phyloP scores from a whole-genome alignment of 2,113 vertebrate species.

The Oriolus oriolus region DNA sequence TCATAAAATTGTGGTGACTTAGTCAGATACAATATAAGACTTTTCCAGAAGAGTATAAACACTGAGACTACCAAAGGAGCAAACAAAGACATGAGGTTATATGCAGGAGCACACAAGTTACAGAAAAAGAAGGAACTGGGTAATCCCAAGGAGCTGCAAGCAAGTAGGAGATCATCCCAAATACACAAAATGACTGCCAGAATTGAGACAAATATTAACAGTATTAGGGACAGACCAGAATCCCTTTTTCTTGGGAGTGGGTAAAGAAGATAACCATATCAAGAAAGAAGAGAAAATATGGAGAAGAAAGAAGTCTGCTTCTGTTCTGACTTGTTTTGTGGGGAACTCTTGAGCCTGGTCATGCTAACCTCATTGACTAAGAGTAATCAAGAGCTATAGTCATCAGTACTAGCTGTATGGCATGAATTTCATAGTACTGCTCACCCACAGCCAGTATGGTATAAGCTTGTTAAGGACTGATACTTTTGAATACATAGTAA shows the following conservation, averaged over 20 bases:
- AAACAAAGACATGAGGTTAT: background rate
- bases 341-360: background rate
- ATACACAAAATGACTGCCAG: background rate
- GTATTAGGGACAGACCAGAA: background rate
- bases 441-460: background rate
- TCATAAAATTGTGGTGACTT: background rate
- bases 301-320: background rate
- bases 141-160: background rate
- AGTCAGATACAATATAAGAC: background rate
- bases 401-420: too few relatives aligned
- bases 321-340: background rate
- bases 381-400: background rate
- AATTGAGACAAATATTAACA: background rate
- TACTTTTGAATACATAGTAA: background rate
- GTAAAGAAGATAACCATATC: background rate
- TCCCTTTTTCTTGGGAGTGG: background rate
- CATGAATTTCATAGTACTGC: background rate
- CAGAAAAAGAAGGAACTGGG: background rate
- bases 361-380: fast-evolving
- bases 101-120: background rate
- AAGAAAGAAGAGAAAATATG: background rate
- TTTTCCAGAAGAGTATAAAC: background rate
- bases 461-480: background rate
- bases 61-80: background rate
- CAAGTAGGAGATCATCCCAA: background rate